Base-by-base conservation (phyloP, 2,888 invertebrate genomes). In the Sesamia inferens region DNA sequence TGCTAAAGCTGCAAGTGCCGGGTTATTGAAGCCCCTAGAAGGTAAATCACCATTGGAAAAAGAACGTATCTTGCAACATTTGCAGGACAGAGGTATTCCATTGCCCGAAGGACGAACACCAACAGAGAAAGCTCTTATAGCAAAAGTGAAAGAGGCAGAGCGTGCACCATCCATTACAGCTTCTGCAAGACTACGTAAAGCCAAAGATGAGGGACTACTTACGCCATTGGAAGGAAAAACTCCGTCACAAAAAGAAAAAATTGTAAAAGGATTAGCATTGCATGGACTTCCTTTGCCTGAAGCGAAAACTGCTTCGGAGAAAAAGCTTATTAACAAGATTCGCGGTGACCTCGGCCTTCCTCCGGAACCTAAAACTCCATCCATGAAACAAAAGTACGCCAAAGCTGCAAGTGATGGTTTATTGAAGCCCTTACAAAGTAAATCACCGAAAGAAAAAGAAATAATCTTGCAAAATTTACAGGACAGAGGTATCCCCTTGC, bases 281-380 rank as follows among this genome's bases (percentile, higher is more conserved):
- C 11, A 11, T 0, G 54, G 54, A 11, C n/a, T 55, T 0, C 54
- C n/a, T 13, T 6, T 55, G 11, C 54, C 54, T 55, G 54, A 55
- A n/a, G 54, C n/a, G 0, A 55, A 55, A 55, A 55, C 54, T 55
- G n/a, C 11, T n/a, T 55, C 54, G 0, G 54, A 55, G 13, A n/a
- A n/a, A 13, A n/a, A 13, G 13, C 54, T 55, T 0, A 67, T 74
- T 19, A 69, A 71, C 0, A 79, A 74, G 4, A 63, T 81, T 1
- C 75, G 76, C 8, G 47, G 64, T n/a, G 76, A 81, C 2, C 5
- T 76, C 10, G 76, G 74, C 0, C 48, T 81, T 19, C 81, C 79
- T 2, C 74, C 74, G 0, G 77, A 73, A 44, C 72, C 80, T 0
- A 69, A 42, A 62, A 77, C 71, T 31, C 8, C 55, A 16, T 58